phyloP scores from a whole-genome alignment of 2,113 vertebrate species.

The Motacilla alba region DNA sequence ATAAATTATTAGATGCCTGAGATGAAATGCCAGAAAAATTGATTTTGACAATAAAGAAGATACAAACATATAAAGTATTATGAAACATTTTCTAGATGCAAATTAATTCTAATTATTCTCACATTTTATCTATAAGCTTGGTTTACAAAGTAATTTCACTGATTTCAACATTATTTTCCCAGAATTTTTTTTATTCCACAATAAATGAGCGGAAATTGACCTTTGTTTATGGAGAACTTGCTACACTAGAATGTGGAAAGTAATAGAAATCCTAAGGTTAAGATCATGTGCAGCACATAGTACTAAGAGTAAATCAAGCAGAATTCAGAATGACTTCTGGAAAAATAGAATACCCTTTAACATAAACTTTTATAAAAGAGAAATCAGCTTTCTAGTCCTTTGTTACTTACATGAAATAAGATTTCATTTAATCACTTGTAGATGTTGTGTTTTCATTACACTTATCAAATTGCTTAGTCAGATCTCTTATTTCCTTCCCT shows the following conservation, averaged over 20 bases:
- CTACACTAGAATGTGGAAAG: neutral
- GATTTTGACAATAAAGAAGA: neutral
- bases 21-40: neutral
- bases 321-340: neutral
- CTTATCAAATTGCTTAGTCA: neutral
- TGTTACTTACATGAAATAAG: neutral
- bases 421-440: constrained; percentile 6
- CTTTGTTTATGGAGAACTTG: neutral
- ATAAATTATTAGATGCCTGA: neutral
- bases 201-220: neutral
- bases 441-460: neutral
- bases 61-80: neutral
- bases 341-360: constrained; percentile 25
- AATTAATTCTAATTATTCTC: neutral
- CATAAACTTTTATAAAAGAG: neutral
- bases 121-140: neutral
- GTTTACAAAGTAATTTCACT: neutral
- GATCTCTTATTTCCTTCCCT: neutral
- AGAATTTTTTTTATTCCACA: neutral
- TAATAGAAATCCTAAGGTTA: neutral
- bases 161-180: neutral
- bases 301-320: neutral
- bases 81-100: neutral
- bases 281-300: neutral
- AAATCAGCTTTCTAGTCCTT: neutral